phyloP scores from a whole-genome alignment of 2,888 invertebrate genomes.

The Furcula furcula region DNA sequence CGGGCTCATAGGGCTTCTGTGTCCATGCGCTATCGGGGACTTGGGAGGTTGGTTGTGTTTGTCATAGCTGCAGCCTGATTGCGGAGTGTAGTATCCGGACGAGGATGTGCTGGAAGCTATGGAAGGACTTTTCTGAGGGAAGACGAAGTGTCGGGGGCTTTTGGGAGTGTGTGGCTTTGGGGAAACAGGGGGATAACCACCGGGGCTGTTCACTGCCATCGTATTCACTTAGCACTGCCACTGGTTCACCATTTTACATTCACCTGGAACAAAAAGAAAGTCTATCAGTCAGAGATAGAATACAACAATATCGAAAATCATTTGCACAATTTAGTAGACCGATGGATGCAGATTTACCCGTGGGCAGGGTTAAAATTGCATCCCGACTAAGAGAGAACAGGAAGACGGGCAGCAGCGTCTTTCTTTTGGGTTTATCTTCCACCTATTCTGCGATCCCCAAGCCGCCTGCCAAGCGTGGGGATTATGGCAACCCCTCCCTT shows the following conservation, averaged over 20 bases:
- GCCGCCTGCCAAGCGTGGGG: no score
- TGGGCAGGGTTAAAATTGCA: no score
- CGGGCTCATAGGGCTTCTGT: conserved; percentile 82
- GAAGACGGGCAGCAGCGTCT: no score
- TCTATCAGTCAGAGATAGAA: neutral
- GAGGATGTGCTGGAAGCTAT: conserved; percentile 78
- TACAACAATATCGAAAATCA: no score
- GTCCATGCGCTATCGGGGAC: conserved; percentile 78
- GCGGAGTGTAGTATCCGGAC: conserved; percentile 80
- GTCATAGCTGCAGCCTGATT: conserved; percentile 75
- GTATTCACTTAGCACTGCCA: conserved; percentile 38
- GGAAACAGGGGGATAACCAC: conserved; percentile 79
- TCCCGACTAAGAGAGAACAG: no score
- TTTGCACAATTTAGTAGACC: no score
- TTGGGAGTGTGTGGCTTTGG: conserved; percentile 79
- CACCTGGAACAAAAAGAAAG: conserved; percentile 55
- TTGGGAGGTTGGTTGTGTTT: conserved; percentile 71
- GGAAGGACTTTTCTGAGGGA: conserved; percentile 79
- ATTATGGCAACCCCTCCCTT: no score
- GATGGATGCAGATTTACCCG: no score
- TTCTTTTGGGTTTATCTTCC: no score
- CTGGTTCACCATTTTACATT: conserved; percentile 44
- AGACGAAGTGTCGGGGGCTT: conserved; percentile 80
- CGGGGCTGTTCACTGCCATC: conserved; percentile 83
- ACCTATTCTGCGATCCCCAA: no score